Evolutionary conservation across 1,140 invertebrate genomes (phyloP), one percentile per base, ranked within the genome.

Genomic region (Globodera rostochiensis): DNA sequence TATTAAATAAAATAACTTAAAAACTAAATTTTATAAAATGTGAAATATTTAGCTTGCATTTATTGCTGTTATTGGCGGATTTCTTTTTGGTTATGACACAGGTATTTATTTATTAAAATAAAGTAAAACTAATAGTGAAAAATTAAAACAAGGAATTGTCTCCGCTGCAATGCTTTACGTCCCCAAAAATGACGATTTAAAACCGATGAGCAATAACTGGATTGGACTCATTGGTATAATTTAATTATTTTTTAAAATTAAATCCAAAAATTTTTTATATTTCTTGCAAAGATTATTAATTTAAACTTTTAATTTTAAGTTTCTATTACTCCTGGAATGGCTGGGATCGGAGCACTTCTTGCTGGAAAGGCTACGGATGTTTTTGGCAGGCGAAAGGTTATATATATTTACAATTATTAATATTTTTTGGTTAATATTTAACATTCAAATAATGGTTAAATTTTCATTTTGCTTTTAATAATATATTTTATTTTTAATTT

Each of bases 41-140:
- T 45, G 7, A 9, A 8, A 71, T 11, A 11, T 80, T 84, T 92
- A 70, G 90, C 92, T 69, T 81, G 91, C 67, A 13, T 50, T 50
- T 74, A 88, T 93, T 66, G 91, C 92, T 49, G 92, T 92, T 19
- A 90, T 93, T 13, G 93, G 93, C 21, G 93, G 93, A 8, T 93
- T 93, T 85, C 90, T 93, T 6, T 93, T 93, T 86, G 93, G 93
- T 45, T 93, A 93, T 88, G 93, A 93, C 83, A 93, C 93, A 0
- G 84, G 86, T 49, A 80, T 19, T 19, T 19, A 64, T 19, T 19
- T 19, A 64, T 15, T 64, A 53, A 9, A 53, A 9, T 53, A 79
- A n/a, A n/a, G 75, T 53, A 79, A 46, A 13, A 45, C 6, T 36
- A 9, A 79, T 77, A 4, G 7, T 50, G n/a, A 77, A 57, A 25